A percentile compares a stretch with the other conserved stretches of the same genome.
phyloP scores from a whole-genome alignment of 2,113 vertebrate genomes.

The Rhynchomys soricoides region DNA sequence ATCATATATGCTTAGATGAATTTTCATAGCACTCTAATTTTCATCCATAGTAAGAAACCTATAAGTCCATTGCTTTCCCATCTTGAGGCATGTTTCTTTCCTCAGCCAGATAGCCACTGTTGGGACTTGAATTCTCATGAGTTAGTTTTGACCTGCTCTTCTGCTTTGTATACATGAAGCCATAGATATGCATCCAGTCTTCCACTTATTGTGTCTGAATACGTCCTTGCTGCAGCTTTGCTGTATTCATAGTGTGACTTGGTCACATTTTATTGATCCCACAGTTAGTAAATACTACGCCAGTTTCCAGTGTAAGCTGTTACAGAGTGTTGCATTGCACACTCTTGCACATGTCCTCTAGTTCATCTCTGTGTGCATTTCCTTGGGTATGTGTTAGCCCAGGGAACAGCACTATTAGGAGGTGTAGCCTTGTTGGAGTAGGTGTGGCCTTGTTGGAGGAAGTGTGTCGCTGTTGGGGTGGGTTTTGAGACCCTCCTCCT shows the following conservation, averaged over 20 bases:
- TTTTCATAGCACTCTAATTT: not conserved
- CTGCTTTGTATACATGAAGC: slow-evolving; percentile 9
- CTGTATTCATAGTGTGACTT: slow-evolving; percentile 23
- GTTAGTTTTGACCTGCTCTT: slow-evolving; percentile 10
- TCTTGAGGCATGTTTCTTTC: not conserved
- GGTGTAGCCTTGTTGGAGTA: too few species aligned
- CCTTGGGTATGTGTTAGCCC: not conserved
- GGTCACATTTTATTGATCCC: not conserved
- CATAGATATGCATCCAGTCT: not conserved
- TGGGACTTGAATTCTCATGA: not conserved
- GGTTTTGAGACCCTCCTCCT: too few species aligned
- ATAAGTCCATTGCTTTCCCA: not conserved
- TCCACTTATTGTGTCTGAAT: not conserved
- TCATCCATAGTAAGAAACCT: not conserved
- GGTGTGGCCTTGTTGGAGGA: too few species aligned
- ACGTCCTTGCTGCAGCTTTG: not conserved
- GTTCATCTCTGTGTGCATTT: not conserved
- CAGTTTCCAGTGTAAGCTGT: slow-evolving; percentile 56
- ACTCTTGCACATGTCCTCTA: not conserved
- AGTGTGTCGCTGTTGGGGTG: too few species aligned
- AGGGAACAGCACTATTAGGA: too few species aligned
- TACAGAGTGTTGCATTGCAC: not conserved
- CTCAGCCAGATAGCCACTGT: not conserved
- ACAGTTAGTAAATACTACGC: not conserved
- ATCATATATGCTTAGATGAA: not conserved